Evolutionary conservation across 2,888 invertebrate species (phyloP).

Genomic region (Andrena hattorfiana): DNA sequence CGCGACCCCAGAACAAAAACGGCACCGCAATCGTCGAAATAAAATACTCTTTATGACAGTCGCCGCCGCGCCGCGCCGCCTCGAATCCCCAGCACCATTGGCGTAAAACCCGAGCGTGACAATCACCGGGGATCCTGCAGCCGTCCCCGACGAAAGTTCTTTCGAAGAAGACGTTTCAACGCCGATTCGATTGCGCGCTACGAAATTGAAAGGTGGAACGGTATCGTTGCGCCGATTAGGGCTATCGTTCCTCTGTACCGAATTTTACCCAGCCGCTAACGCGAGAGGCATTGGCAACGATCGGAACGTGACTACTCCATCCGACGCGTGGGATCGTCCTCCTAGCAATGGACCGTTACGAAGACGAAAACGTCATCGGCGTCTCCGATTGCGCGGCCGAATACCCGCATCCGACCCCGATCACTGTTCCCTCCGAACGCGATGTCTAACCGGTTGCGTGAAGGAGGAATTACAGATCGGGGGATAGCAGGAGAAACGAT

Average conservation of each 20-base stretch:
- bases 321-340: too few relatives aligned
- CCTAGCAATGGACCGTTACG: neutral
- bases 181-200: neutral
- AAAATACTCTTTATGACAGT: slow-evolving; percentile 53
- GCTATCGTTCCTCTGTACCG: neutral
- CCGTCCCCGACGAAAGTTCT: slow-evolving; percentile 5
- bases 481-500: neutral
- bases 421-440: too few relatives aligned
- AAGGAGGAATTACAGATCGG: neutral
- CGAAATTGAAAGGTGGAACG: slow-evolving; percentile 17
- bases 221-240: slow-evolving; percentile 9
- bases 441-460: too few relatives aligned
- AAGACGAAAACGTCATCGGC: slow-evolving; percentile 9
- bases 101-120: slow-evolving; percentile 57
- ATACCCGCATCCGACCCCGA: neutral
- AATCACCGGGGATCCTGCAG: slow-evolving; percentile 26
- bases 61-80: slow-evolving; percentile 20
- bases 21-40: slow-evolving; percentile 60
- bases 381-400: neutral
- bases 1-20: slow-evolving; percentile 60
- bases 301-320: too few relatives aligned
- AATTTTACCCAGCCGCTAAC: too few relatives aligned
- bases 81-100: slow-evolving; percentile 36
- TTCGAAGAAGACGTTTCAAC: neutral
- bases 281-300: too few relatives aligned